These are phyloP conservation scores for Chironomus tentans DNA, from an alignment of 2,888 invertebrate genomes.

Conservation along the genomic window DNA sequence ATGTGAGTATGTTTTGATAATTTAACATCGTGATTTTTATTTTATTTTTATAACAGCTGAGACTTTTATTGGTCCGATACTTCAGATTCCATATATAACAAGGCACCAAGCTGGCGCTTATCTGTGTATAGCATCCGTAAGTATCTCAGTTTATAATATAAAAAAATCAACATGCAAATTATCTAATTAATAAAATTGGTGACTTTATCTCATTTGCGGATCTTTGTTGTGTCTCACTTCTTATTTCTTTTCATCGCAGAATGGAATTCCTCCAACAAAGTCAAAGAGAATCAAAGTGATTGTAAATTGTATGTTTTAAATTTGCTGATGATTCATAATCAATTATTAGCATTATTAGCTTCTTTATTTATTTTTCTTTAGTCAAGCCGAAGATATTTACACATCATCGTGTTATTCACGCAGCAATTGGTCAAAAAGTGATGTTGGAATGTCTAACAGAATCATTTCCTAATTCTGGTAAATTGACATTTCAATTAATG, in stretches of 20 bases:
- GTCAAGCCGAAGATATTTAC: constrained; percentile 40
- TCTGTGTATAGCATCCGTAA: constrained; percentile 26
- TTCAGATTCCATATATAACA: constrained; percentile 14
- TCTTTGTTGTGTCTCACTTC: no score
- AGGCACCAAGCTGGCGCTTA: constrained; percentile 30
- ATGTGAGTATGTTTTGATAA: constrained; percentile 8
- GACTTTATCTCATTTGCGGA: not conserved
- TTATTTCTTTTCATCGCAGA: constrained; percentile 27
- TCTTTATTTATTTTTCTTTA: constrained; percentile 29
- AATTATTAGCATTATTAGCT: not conserved
- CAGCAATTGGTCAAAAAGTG: constrained; percentile 38
- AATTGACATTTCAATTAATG: not conserved
- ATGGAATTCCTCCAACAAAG: constrained; percentile 42
- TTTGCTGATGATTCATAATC: not conserved
- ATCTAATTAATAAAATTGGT: not conserved
- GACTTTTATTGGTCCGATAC: constrained; percentile 34
- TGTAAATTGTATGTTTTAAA: constrained; percentile 37
- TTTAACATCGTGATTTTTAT: not conserved
- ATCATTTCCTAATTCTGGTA: constrained; percentile 39
- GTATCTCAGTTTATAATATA: not conserved
- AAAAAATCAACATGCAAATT: not conserved
- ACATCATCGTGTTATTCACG: constrained; percentile 38
- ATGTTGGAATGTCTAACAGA: constrained; percentile 39
- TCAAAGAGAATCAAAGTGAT: constrained; percentile 39
- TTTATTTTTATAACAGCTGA: constrained; percentile 32